Evolutionary conservation across 2,113 vertebrate species (phyloP), one percentile per base, ranked within the genome.

Genomic region (Furnarius figulus): DNA sequence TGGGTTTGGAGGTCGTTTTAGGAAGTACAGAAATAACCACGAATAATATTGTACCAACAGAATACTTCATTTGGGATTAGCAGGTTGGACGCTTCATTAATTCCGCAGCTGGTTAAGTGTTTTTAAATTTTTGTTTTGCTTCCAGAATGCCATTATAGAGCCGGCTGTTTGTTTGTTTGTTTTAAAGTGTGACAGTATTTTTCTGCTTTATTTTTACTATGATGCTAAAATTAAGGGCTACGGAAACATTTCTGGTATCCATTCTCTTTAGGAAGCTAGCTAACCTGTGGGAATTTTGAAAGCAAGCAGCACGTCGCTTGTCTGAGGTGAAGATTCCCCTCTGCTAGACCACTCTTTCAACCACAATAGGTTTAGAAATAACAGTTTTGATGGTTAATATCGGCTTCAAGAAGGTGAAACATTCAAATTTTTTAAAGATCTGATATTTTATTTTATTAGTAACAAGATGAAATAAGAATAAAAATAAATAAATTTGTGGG

Each of bases 351-450:
- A 6, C 46, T 72, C 44, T 83, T 15, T 76, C 76, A 52, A 56
- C 46, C 12, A 50, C 6, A 6, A 31, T 12, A n/a, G 37, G 40
- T 77, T 94, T 62, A 50, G 53, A 75, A 91, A 49, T 53, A 61
- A 55, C 37, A 81, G 35, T 18, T 59, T 58, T 80, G 37, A 13
- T 63, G 35, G 14, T 46, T 79, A 75, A 23, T 28, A 31, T 39
- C n/a, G 59, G 49, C 68, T 66, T 87, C 52, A 72, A 24, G 31
- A 85, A 79, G 87, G 27, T 4, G 4, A 81, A 74, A 35, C 1
- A 1, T 53, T 9, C 25, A n/a, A 4, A 18, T 5, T 42, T 37
- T 40, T 31, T 22, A 52, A 49, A 47, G 0, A n/a, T 4, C 9
- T 14, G 4, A 0, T 62, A 40, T 28, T 15, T 33, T 62, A 40